Evolutionary conservation across 2,113 vertebrate species (phyloP).

Genomic region (Indicator maculatus): DNA sequence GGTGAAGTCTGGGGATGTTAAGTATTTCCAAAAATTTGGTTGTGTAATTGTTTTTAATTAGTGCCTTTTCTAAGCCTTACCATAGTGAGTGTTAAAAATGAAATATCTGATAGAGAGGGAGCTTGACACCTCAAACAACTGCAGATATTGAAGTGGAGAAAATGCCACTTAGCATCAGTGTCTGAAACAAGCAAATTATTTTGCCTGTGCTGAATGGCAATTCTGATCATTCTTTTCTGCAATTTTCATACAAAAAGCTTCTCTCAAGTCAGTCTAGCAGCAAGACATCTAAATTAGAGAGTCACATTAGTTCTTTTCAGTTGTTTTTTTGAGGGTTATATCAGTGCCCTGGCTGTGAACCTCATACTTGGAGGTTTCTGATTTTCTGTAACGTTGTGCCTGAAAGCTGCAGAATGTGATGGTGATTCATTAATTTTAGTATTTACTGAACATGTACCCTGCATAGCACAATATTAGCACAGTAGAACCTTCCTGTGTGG

Average conservation of each 20-base stretch:
- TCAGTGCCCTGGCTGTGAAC: background rate
- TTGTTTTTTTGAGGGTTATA: background rate
- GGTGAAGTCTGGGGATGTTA: background rate
- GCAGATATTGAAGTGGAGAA: background rate
- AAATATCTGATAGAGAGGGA: background rate
- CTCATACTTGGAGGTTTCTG: background rate
- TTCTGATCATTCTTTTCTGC: background rate
- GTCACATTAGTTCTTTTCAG: background rate
- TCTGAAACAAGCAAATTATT: conserved; percentile 8
- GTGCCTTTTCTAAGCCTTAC: background rate
- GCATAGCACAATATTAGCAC: background rate
- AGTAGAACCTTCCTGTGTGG: background rate
- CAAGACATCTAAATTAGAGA: background rate
- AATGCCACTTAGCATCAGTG: background rate
- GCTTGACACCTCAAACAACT: background rate
- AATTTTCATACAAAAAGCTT: background rate
- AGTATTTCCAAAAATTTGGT: conserved; percentile 11
- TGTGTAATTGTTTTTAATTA: conserved; percentile 25
- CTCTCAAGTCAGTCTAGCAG: background rate
- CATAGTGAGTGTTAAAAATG: background rate
- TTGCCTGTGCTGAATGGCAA: background rate
- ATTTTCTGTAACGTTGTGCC: background rate
- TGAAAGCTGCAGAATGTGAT: background rate
- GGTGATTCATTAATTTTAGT: background rate
- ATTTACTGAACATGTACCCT: background rate